These are phyloP conservation scores for Hermodice carunculata DNA, from an alignment of 2,888 invertebrate species.

Conservation along the genomic window DNA sequence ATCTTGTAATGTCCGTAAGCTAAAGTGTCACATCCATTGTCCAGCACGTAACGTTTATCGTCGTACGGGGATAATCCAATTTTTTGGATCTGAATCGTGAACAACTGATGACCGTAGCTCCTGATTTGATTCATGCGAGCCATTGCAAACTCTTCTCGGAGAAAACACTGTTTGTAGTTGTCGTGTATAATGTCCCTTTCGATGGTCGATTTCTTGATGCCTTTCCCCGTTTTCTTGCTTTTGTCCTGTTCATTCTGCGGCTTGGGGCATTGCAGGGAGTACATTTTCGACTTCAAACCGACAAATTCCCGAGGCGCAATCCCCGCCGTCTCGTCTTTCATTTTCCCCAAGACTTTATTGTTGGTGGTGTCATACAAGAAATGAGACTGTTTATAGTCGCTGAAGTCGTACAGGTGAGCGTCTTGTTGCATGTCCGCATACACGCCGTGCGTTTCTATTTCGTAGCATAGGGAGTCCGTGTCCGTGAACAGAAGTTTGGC, in stretches of 20 bases:
- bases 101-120: not conserved
- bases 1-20: no score
- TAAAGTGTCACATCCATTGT: conserved; percentile 5
- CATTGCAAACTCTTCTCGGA: not conserved
- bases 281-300: conserved; percentile 1
- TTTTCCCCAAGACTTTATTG: not conserved
- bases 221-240: not conserved
- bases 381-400: conserved; percentile 1
- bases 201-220: not conserved
- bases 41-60: conserved; percentile 2
- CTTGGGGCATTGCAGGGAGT: no score
- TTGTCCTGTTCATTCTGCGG: not conserved
- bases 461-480: conserved; percentile 52
- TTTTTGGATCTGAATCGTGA: not conserved
- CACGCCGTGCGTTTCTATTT: conserved; percentile 59
- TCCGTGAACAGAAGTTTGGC: conserved; percentile 50
- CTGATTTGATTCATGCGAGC: conserved; percentile 7
- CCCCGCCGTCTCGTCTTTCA: conserved; percentile 1
- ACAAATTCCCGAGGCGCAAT: conserved; percentile 1
- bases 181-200: not conserved
- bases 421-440: conserved; percentile 52
- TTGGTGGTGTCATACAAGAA: not conserved
- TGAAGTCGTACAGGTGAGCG: not conserved
- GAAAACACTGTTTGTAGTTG: not conserved
- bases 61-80: not conserved